Evolutionary conservation across 1,140 invertebrate genomes (phyloP), one percentile per base, ranked within the genome.

Genomic region (Bombyx mandarina): DNA sequence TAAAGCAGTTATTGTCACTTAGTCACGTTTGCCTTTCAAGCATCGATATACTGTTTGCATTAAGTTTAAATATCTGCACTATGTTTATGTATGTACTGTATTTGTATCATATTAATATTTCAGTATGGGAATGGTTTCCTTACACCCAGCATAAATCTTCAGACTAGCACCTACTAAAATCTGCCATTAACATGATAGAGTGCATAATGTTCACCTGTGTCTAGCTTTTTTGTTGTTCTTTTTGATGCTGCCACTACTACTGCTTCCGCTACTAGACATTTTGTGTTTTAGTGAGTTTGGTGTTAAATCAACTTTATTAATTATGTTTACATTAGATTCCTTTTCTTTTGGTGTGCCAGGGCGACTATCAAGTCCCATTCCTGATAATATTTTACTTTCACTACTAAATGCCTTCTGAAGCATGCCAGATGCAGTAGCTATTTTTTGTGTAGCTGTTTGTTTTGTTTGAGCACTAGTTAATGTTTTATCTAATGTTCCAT

Each of bases 171-270:
- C 26, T 35, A 35, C 2, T 35, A 3, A 35, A 35, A 35, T 35
- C 26, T 35, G 26, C 4, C 26, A 5, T 35, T 35, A 35, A 35
- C 26, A 3, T 35, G 2, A 35, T 35, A 5, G 26, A 35, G 26
- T 3, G 26, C 26, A 35, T n/a, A 7, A 8, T 42, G 22, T 52
- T 90, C 91, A 93, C 85, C 92, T 90, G 77, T 93, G 92, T 73
- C 91, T 90, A 7, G 92, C 91, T 84, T 92, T 91, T 73, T 93
- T 93, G 69, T 90, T 92, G 73, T 90, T 92, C 76, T 84, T 92
- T 73, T 93, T 93, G 75, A 93, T 93, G 8, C 90, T 89, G 75
- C 86, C 92, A 65, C 75, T 78, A 57, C 73, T 79, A 57, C 86
- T 90, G 57, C 50, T 65, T 53, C 81, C 84, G 58, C 88, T 90